Evolutionary conservation across 2,888 invertebrate species (phyloP), one percentile per base, ranked within the genome.

Genomic region (Drosophila quinaria): DNA sequence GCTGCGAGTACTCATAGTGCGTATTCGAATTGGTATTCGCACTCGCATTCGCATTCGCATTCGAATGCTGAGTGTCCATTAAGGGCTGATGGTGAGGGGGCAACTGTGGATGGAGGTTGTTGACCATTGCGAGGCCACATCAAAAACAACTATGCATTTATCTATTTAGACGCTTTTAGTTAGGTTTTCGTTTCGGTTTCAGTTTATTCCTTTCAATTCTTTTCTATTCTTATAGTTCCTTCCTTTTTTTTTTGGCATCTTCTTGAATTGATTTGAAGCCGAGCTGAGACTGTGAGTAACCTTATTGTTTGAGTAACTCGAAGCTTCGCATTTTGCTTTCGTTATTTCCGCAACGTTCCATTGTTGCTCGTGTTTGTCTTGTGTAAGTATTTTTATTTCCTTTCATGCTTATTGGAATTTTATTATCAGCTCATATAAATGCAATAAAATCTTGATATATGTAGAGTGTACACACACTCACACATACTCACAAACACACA

Each of bases 351-450:
- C 56, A 54, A 50, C 39, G 44, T 58, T 55, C 35, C 66, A 62
- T 54, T 76, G 65, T 73, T 69, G 63, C 65, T 62, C 33, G 69
- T 81, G 76, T 74, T 78, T 77, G 70, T 84, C 70, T 78, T 81
- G 71, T 61, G 66, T 50, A 67, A 85, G 88, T 82, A 85, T 87
- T 84, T 84, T 85, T 82, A 88, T 85, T 67, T 86, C 79, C 47
- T 78, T 86, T 74, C 81, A 74, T 86, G 85, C 83, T 82, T 85
- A 88, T 85, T 88, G 87, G 86, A 86, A 86, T 85, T 85, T 86
- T 86, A 86, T 88, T 86, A 88, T 86, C 88, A 73, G 81, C 88
- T 86, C 88, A 88, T 88, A 85, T 88, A 86, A 86, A 86, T 74
- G 88, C 86, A 67, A 86, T 85, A 87, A 87, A 85, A 85, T 73